Evolutionary conservation across 2,797 vertebrate species (phyloP).

Genomic region (Scolopax rusticola): DNA sequence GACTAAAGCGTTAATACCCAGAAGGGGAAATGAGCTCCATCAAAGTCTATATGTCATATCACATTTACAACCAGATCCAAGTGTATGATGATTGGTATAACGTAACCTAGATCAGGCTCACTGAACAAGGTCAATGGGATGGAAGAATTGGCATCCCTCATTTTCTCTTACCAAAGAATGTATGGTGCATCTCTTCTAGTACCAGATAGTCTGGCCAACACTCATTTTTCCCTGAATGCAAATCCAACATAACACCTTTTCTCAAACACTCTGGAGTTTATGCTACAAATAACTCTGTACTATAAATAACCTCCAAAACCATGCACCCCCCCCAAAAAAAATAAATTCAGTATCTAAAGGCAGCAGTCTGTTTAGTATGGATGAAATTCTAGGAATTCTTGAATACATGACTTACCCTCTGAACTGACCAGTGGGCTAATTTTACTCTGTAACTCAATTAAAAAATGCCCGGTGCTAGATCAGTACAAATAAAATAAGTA

Average conservation of each 20-base stretch:
- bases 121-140: constrained; percentile 14
- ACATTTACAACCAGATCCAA: neutral
- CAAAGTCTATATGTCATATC: constrained; percentile 10
- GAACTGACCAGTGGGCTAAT: neutral
- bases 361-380: neutral
- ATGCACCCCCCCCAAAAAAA: neutral
- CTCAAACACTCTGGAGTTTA: neutral
- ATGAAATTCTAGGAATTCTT: neutral
- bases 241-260: neutral
- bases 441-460: neutral
- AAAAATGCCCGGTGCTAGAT: neutral
- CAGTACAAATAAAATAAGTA: neutral
- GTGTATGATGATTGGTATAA: neutral
- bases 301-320: constrained; percentile 45
- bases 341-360: neutral
- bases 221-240: neutral
- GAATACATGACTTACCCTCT: neutral
- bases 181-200: neutral
- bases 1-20: neutral
- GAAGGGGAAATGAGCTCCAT: constrained; percentile 5
- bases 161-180: neutral
- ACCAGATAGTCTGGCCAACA: neutral
- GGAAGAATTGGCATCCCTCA: neutral
- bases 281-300: neutral
- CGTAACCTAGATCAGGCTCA: neutral